Conservation (phyloP, 2,797 vertebrate species). For the Ptychadena robeensis region DNA sequence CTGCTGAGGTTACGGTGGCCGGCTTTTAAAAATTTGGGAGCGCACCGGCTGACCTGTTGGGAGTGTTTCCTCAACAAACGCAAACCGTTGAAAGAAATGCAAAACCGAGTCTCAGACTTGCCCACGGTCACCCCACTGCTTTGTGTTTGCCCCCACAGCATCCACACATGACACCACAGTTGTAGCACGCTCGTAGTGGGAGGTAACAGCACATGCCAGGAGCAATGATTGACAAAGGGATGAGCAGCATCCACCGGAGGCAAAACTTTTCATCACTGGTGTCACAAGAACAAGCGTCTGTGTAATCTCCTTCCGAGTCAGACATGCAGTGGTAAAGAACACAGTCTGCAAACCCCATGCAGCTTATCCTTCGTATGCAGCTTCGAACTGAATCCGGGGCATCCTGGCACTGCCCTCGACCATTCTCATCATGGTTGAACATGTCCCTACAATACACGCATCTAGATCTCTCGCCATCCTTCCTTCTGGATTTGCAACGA, state of each 20-base stretch:
- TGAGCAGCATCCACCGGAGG: conserved; percentile 94
- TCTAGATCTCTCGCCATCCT: conserved; percentile 82
- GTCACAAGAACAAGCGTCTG: conserved; percentile 95
- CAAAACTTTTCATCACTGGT: conserved; percentile 91
- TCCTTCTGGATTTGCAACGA: conserved; percentile 79
- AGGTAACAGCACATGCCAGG: conserved; percentile 98
- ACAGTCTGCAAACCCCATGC: conserved; percentile 98
- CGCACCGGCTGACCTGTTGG: conserved; percentile 70
- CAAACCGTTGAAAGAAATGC: conserved; percentile 70
- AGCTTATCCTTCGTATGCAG: conserved; percentile 91
- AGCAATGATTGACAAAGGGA: conserved; percentile 92
- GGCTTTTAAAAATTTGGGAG: conserved; percentile 64
- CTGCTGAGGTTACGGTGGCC: conserved; percentile 69
- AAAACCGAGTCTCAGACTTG: conserved; percentile 64
- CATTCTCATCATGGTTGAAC: conserved; percentile 88
- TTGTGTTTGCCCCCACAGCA: conserved; percentile 97
- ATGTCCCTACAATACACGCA: conserved; percentile 93
- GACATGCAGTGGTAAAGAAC: conserved; percentile 99
- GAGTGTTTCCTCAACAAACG: conserved; percentile 68
- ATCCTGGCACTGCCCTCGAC: conserved; percentile 90
- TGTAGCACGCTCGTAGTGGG: conserved; percentile 92
- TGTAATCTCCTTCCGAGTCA: conserved; percentile 96
- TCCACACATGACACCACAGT: conserved; percentile 88
- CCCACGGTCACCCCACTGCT: conserved; percentile 83
- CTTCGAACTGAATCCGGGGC: conserved; percentile 88